These are phyloP conservation scores for Drosophila multiciliata DNA, from an alignment of 2,888 invertebrate species.

Conservation along the genomic window DNA sequence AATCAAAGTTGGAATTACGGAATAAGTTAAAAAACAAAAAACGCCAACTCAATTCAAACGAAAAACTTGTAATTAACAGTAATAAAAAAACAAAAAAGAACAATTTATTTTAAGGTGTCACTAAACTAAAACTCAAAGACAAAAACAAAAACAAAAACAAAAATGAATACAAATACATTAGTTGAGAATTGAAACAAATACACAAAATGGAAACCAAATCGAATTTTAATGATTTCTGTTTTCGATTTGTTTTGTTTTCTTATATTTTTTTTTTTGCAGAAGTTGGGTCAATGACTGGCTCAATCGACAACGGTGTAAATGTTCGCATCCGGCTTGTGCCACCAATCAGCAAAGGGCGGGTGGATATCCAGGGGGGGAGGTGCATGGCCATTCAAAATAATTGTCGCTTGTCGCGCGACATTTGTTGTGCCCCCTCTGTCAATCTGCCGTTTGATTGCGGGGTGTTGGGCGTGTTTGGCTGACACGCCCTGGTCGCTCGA, in stretches of 20 bases:
- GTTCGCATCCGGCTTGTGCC: conserved; percentile 61
- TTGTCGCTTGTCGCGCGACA: conserved; percentile 68
- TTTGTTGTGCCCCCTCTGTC: conserved; percentile 13
- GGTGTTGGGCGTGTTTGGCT: conserved; percentile 30
- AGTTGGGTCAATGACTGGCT: conserved; percentile 46
- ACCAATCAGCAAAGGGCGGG: conserved; percentile 32
- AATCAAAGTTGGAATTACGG: conserved; percentile 44
- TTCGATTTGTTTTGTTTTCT: background rate
- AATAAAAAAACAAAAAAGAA: conserved; percentile 40
- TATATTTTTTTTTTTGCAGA: background rate
- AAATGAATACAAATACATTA: conserved; percentile 71
- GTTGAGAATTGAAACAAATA: conserved; percentile 77
- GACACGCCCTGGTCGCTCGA: conserved; percentile 54
- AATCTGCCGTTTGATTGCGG: background rate
- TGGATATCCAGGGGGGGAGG: background rate
- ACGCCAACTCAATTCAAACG: conserved; percentile 53
- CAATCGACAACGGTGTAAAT: conserved; percentile 64
- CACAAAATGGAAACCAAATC: conserved; percentile 40
- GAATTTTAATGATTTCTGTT: conserved; percentile 52
- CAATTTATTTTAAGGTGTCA: conserved; percentile 72
- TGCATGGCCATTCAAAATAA: conserved; percentile 52
- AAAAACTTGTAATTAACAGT: conserved; percentile 62
- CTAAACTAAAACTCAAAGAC: conserved; percentile 65
- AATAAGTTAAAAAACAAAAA: conserved; percentile 24
- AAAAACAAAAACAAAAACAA: conserved; percentile 29